phyloP scores from a whole-genome alignment of 2,797 vertebrate genomes.

The Thamnophis elegans region DNA sequence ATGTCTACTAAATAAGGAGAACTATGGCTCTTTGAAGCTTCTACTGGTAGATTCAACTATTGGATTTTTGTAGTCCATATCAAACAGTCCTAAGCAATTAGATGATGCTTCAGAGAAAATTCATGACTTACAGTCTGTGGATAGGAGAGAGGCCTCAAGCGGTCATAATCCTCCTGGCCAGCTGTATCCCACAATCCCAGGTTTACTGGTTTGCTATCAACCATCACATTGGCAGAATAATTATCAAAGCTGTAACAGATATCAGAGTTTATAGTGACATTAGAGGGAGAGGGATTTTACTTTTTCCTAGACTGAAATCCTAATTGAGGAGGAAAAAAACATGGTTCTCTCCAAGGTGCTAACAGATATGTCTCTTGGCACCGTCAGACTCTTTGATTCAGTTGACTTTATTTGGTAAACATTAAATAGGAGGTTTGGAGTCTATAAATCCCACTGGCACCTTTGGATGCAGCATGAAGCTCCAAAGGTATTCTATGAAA shows the following conservation, averaged over 20 bases:
- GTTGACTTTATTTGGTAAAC: background rate
- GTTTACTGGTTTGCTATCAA: conserved; percentile 93
- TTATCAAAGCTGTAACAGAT: conserved; percentile 85
- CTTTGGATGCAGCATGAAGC: background rate
- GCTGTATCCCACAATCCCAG: conserved; percentile 93
- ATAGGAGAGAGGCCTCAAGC: conserved; percentile 88
- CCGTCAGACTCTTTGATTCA: background rate
- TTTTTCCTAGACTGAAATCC: background rate
- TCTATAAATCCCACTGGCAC: background rate
- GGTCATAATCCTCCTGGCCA: conserved; percentile 91
- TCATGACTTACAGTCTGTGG: conserved; percentile 82
- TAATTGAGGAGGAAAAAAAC: background rate
- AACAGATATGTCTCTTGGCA: background rate
- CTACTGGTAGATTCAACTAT: background rate
- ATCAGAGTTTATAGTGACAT: conserved; percentile 6
- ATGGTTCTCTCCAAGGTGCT: background rate
- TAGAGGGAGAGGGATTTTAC: background rate
- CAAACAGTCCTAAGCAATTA: background rate
- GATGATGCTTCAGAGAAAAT: background rate
- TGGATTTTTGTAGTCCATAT: background rate
- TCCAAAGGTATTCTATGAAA: background rate
- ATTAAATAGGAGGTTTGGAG: background rate
- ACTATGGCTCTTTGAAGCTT: background rate
- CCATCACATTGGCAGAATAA: conserved; percentile 94
- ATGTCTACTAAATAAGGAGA: background rate